Conservation (phyloP, 1,140 invertebrate species). For the Drosophila takahashii region DNA sequence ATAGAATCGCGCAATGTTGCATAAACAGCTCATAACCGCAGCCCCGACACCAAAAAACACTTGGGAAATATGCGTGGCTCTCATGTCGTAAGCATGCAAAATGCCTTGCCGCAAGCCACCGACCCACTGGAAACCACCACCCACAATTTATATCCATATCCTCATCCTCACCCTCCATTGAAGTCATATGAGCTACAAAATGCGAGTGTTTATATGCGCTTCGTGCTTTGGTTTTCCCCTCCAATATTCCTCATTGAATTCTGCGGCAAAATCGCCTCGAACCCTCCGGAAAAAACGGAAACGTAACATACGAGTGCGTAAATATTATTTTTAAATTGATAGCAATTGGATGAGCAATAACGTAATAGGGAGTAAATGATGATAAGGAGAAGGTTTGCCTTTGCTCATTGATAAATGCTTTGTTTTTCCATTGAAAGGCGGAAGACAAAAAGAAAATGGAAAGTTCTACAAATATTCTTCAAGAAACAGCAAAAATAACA, state of each 20-base stretch:
- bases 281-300: slow-evolving; percentile 22
- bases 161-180: background rate
- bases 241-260: slow-evolving; percentile 3
- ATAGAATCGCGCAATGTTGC: slow-evolving; percentile 53
- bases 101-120: slow-evolving; percentile 19
- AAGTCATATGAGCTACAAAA: slow-evolving; percentile 54
- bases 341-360: slow-evolving; percentile 75
- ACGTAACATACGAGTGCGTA: slow-evolving; percentile 63
- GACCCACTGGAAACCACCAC: background rate
- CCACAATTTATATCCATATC: background rate
- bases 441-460: background rate
- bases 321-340: slow-evolving; percentile 80
- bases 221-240: slow-evolving; percentile 49
- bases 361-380: slow-evolving; percentile 61
- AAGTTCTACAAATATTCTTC: background rate
- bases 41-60: slow-evolving; percentile 44
- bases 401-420: slow-evolving; percentile 11
- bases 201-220: slow-evolving; percentile 63
- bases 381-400: slow-evolving; percentile 6
- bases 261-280: slow-evolving; percentile 41
- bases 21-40: slow-evolving; percentile 61
- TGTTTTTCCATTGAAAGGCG: slow-evolving; percentile 10
- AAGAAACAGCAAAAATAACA: too few species aligned
- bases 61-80: slow-evolving; percentile 47
- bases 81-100: slow-evolving; percentile 40